A percentile compares a stretch with the other conserved stretches of the same genome.
These are phyloP conservation scores for Remorina albescens DNA, from an alignment of 2,797 vertebrate genomes.

Conservation along the genomic window DNA sequence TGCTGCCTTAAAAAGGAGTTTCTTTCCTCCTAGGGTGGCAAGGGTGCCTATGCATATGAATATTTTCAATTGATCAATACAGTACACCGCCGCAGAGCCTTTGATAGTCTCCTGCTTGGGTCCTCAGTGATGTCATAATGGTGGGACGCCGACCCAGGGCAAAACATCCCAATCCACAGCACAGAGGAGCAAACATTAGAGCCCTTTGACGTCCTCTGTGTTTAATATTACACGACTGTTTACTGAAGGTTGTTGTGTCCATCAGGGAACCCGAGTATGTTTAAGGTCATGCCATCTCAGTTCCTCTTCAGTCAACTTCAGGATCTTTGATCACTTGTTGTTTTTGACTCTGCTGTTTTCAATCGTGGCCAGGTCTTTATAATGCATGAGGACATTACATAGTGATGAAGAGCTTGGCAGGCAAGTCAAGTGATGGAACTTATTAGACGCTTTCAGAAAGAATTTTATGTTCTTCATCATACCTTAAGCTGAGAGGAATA, in stretches of 20 bases:
- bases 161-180: conserved; percentile 78
- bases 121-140: conserved; percentile 85
- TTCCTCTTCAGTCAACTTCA: conserved; percentile 77
- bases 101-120: conserved; percentile 81
- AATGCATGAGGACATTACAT: conserved; percentile 81
- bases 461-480: conserved; percentile 53
- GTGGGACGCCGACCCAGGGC: conserved; percentile 75
- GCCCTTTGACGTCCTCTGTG: conserved; percentile 73
- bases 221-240: conserved; percentile 88
- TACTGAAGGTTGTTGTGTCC: conserved; percentile 73
- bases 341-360: conserved; percentile 79
- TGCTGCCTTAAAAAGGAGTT: conserved; percentile 70
- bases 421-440: conserved; percentile 65
- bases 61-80: conserved; percentile 89
- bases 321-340: conserved; percentile 80
- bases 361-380: conserved; percentile 76
- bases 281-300: conserved; percentile 85
- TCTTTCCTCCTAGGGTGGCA: conserved; percentile 73
- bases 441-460: conserved; percentile 61
- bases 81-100: conserved; percentile 70
- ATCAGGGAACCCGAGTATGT: conserved; percentile 73
- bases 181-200: conserved; percentile 76
- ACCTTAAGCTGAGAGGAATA: conserved; percentile 57
- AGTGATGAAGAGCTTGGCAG: conserved; percentile 82
- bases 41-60: conserved; percentile 81